phyloP scores from a whole-genome alignment of 2,888 invertebrate species.

The Arrhopalites spinosus region DNA sequence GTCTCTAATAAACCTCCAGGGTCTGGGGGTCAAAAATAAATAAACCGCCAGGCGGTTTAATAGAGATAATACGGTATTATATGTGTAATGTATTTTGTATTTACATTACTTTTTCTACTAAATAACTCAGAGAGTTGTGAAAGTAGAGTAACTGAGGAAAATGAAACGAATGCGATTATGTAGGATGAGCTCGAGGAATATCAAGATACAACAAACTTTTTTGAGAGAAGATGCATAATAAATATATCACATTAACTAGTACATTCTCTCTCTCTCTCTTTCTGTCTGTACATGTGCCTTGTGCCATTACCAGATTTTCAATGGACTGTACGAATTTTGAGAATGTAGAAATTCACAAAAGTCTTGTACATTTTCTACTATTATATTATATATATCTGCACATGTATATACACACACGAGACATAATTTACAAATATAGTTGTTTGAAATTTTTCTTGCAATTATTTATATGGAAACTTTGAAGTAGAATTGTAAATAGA shows the following conservation, averaged over 20 bases:
- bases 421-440: slow-evolving; percentile 26
- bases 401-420: neutral
- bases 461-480: slow-evolving; percentile 32
- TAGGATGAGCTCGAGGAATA: slow-evolving; percentile 5
- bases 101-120: slow-evolving; percentile 27
- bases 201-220: slow-evolving; percentile 23
- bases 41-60: no score
- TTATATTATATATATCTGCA: neutral
- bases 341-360: slow-evolving; percentile 23
- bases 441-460: slow-evolving; percentile 21
- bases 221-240: slow-evolving; percentile 14
- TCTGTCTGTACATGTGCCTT: slow-evolving; percentile 5
- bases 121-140: slow-evolving; percentile 16
- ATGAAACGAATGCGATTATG: slow-evolving; percentile 10
- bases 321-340: slow-evolving; percentile 17
- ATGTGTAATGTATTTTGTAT: slow-evolving; percentile 28
- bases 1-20: no score
- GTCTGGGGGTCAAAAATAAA: no score
- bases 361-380: neutral
- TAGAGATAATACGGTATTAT: no score
- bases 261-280: no score
- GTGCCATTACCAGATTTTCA: slow-evolving; percentile 16
- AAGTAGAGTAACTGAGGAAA: slow-evolving; percentile 11
- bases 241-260: slow-evolving; percentile 22
- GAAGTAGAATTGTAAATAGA: slow-evolving; percentile 21